Conservation (phyloP, 2,797 vertebrate species). For the Tangara arthus region DNA sequence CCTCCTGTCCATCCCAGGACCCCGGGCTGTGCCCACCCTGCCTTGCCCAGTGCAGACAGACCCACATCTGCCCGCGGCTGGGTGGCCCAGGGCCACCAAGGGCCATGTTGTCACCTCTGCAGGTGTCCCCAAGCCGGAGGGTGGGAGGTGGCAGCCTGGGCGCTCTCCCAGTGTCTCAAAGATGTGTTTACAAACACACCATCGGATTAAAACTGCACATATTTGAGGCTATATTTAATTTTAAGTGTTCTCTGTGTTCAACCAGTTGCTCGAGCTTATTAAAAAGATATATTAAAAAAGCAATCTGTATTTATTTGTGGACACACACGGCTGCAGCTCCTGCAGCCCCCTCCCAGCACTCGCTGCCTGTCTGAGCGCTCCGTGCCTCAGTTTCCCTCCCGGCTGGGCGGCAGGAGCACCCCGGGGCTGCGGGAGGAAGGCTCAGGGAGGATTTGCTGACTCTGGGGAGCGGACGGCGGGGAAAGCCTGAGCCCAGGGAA, state of each 20-base stretch:
- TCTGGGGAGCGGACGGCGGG: neutral
- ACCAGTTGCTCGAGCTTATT: neutral
- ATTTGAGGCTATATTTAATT: neutral
- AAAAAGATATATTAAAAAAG: neutral
- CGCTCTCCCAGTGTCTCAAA: neutral
- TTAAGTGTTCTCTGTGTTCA: neutral
- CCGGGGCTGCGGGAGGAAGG: neutral
- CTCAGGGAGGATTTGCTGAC: neutral
- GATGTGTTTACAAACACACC: fast-evolving
- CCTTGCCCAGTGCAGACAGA: neutral
- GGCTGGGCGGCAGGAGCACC: neutral
- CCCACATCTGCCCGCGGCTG: fast-evolving
- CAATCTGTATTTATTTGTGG: too few species aligned
- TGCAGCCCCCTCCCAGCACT: neutral
- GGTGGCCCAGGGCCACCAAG: neutral
- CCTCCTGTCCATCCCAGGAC: neutral
- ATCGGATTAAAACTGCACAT: neutral
- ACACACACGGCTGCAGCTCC: neutral
- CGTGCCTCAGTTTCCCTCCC: neutral
- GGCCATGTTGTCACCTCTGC: neutral
- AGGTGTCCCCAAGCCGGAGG: neutral
- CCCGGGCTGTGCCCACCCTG: neutral
- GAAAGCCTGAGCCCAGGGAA: neutral
- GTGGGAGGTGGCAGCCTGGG: neutral
- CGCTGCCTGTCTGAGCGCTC: fast-evolving